Conservation (phyloP, 1,140 invertebrate species). For the Drosophila persimilis region DNA sequence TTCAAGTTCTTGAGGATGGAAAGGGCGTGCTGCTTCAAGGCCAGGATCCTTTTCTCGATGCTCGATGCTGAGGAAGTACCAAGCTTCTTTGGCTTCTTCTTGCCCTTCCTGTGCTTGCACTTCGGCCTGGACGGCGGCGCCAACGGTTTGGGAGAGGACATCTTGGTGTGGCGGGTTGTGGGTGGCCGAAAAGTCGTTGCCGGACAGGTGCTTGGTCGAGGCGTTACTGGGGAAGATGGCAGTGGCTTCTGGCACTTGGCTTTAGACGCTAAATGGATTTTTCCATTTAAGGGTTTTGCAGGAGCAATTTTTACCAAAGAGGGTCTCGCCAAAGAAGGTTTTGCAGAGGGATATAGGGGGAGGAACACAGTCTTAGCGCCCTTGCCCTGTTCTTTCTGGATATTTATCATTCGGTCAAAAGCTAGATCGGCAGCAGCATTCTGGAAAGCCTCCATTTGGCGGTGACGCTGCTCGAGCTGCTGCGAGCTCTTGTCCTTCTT, state of each 20-base stretch:
- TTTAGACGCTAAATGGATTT: too few species aligned
- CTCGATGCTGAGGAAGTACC: not conserved
- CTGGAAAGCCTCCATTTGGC: constrained; percentile 11
- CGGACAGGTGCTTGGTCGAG: too few species aligned
- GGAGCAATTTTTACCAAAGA: too few species aligned
- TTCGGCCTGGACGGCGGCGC: not conserved
- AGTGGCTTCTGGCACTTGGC: not conserved
- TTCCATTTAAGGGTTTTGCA: too few species aligned
- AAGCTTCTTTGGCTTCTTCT: not conserved
- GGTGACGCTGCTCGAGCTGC: not conserved
- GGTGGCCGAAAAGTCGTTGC: too few species aligned
- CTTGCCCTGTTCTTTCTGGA: not conserved
- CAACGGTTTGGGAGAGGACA: not conserved
- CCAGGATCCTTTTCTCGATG: constrained; percentile 13
- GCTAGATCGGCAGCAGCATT: constrained; percentile 31
- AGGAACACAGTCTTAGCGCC: not conserved
- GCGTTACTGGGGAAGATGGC: too few species aligned
- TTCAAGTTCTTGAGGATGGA: constrained; percentile 40
- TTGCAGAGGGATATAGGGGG: too few species aligned
- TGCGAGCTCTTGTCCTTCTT: not conserved
- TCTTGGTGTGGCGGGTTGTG: not conserved
- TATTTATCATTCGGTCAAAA: constrained; percentile 12
- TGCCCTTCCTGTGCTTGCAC: not conserved
- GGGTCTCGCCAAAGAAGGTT: too few species aligned
- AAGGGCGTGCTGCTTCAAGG: constrained; percentile 37